These are phyloP conservation scores for Magallana gigas DNA, from an alignment of 1,140 invertebrate species.

Conservation along the genomic window DNA sequence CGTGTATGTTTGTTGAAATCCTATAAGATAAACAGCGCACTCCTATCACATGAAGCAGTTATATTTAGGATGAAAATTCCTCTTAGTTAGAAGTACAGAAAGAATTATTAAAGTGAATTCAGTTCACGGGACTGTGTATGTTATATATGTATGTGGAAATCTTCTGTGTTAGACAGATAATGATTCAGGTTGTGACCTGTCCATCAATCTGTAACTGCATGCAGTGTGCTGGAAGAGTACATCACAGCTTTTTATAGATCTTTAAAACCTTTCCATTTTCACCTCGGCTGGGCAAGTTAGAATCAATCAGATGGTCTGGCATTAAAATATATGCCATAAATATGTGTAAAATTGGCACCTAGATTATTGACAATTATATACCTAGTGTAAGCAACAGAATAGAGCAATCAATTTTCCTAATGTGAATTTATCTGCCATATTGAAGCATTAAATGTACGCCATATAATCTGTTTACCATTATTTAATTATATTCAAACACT, in stretches of 20 bases:
- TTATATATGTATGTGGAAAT: neutral
- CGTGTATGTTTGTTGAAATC: too few relatives aligned
- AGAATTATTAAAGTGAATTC: neutral
- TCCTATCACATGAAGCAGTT: too few relatives aligned
- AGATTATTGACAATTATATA: constrained; percentile 28
- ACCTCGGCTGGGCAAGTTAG: neutral
- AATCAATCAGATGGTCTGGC: neutral
- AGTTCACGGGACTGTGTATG: neutral
- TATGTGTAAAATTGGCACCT: constrained; percentile 21
- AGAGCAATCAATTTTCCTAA: constrained; percentile 29
- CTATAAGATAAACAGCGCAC: too few relatives aligned
- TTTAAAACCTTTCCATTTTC: constrained; percentile 19
- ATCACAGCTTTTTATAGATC: neutral
- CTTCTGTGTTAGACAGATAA: neutral
- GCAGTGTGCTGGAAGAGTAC: neutral
- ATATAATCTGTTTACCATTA: constrained; percentile 37
- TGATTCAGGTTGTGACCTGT: neutral
- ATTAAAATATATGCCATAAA: constrained; percentile 27
- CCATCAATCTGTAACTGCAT: neutral
- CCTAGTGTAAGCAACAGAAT: constrained; percentile 3
- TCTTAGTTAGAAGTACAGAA: too few relatives aligned
- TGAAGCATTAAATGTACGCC: constrained; percentile 14
- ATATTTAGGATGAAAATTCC: too few relatives aligned
- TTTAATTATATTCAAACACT: constrained; percentile 36
- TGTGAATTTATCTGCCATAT: constrained; percentile 27